A percentile compares a stretch with the other conserved stretches of the same genome.
Conservation (phyloP, 2,113 vertebrate species). For the Aphyosemion australe region DNA sequence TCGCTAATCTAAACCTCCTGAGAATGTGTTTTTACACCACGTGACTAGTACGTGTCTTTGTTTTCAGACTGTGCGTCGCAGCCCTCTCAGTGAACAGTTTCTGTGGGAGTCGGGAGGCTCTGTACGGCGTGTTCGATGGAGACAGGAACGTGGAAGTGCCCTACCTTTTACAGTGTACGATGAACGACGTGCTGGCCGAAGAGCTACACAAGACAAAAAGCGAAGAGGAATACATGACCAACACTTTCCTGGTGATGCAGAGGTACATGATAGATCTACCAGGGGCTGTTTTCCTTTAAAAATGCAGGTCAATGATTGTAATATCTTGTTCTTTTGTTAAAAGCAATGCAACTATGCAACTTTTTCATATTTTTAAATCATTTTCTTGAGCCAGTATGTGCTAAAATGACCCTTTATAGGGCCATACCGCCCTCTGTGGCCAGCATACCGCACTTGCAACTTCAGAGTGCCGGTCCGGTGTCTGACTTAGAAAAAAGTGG, state of each 20-base stretch:
- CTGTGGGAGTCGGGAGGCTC: conserved; percentile 91
- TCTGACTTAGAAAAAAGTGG: too few relatives aligned
- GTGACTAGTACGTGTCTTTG: conserved; percentile 21
- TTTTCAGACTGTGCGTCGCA: conserved; percentile 90
- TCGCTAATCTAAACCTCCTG: conserved; percentile 28
- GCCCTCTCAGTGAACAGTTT: conserved; percentile 94
- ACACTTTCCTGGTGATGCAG: conserved; percentile 97
- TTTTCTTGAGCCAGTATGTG: too few relatives aligned
- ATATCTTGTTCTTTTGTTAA: too few relatives aligned
- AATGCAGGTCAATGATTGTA: too few relatives aligned
- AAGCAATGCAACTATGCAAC: too few relatives aligned
- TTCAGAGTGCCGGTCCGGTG: too few relatives aligned
- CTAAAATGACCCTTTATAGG: too few relatives aligned
- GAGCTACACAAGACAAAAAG: conserved; percentile 94
- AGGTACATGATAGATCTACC: conserved; percentile 72
- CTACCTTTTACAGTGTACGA: conserved; percentile 94
- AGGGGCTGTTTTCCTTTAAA: too few relatives aligned
- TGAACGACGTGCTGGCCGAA: conserved; percentile 95
- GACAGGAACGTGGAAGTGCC: conserved; percentile 96
- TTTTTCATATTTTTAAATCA: too few relatives aligned
- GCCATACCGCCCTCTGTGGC: too few relatives aligned
- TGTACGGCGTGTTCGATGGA: conserved; percentile 96
- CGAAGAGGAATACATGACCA: conserved; percentile 96
- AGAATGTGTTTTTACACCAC: conserved; percentile 10
- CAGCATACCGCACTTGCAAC: too few relatives aligned